Conservation (phyloP, 2,888 invertebrate genomes). For the Drosophila prolongata region DNA sequence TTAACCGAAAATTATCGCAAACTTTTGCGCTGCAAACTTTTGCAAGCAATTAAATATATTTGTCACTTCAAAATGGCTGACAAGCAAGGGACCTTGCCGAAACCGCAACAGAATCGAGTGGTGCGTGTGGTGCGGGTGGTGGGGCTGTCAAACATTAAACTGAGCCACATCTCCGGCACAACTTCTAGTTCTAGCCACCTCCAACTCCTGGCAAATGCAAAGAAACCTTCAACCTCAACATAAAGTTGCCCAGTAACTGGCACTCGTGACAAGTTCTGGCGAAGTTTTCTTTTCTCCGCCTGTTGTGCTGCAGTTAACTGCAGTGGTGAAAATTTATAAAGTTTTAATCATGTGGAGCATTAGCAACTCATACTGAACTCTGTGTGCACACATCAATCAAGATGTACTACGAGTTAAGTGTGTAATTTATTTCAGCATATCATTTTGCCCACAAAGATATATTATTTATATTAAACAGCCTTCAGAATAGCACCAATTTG, state of each 20-base stretch:
- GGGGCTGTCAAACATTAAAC: constrained; percentile 73
- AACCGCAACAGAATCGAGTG: constrained; percentile 49
- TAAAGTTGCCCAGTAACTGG: constrained; percentile 66
- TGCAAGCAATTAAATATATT: constrained; percentile 78
- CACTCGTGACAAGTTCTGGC: constrained; percentile 64
- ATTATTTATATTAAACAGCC: too few species aligned
- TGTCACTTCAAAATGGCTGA: constrained; percentile 75
- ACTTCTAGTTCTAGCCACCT: not conserved
- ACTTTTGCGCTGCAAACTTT: constrained; percentile 66
- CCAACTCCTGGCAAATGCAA: constrained; percentile 56
- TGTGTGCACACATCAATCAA: constrained; percentile 16
- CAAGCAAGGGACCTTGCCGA: constrained; percentile 62
- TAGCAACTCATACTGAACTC: constrained; percentile 17
- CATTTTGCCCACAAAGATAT: too few species aligned
- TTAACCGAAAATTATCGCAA: constrained; percentile 43
- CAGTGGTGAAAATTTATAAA: constrained; percentile 36
- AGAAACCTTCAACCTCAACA: constrained; percentile 45
- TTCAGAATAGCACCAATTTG: too few species aligned
- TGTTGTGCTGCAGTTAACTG: constrained; percentile 32
- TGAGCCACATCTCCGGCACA: constrained; percentile 54
- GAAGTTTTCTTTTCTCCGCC: constrained; percentile 55
- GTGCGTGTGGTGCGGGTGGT: not conserved
- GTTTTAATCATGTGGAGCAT: constrained; percentile 42
- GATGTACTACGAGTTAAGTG: not conserved
- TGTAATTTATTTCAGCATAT: not conserved